A percentile compares a stretch with the other conserved stretches of the same genome.
Conservation (phyloP, 2,113 vertebrate species). For the Datnioides undecimradiatus region DNA sequence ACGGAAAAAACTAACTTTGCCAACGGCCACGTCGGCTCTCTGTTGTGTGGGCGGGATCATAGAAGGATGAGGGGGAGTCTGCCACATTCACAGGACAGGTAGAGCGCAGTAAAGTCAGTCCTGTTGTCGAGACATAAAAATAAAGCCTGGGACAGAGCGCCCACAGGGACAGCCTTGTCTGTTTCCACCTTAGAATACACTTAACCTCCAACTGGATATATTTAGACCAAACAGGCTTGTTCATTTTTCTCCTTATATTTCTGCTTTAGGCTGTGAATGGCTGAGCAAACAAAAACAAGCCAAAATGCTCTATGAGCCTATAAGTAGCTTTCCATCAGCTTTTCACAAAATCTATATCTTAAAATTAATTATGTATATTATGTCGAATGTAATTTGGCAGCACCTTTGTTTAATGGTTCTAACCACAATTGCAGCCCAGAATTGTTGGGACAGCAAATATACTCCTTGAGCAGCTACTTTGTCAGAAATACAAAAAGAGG, state of each 20-base stretch:
- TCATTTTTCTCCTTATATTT: constrained; percentile 27
- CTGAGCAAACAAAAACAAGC: constrained; percentile 15
- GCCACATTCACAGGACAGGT: constrained; percentile 67
- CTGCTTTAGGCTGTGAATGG: constrained; percentile 46
- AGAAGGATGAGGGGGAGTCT: constrained; percentile 64
- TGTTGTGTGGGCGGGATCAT: constrained; percentile 65
- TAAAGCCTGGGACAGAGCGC: constrained; percentile 50
- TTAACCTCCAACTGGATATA: constrained; percentile 60
- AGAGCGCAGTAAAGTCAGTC: constrained; percentile 61
- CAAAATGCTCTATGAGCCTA: constrained; percentile 6
- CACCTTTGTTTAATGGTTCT: neutral
- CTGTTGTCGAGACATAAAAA: constrained; percentile 57
- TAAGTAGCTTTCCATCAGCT: neutral
- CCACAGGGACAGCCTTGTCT: constrained; percentile 60
- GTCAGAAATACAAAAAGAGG: neutral
- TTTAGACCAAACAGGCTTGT: constrained; percentile 53
- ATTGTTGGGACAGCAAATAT: neutral
- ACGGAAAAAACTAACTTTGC: constrained; percentile 64
- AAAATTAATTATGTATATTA: neutral
- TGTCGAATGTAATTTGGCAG: too few relatives aligned
- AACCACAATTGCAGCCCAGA: neutral
- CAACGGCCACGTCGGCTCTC: constrained; percentile 61
- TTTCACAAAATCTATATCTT: neutral
- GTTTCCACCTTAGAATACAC: constrained; percentile 62
- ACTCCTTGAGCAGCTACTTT: neutral